Conservation (phyloP, 1,140 invertebrate genomes). For the Onthophagus taurus region DNA sequence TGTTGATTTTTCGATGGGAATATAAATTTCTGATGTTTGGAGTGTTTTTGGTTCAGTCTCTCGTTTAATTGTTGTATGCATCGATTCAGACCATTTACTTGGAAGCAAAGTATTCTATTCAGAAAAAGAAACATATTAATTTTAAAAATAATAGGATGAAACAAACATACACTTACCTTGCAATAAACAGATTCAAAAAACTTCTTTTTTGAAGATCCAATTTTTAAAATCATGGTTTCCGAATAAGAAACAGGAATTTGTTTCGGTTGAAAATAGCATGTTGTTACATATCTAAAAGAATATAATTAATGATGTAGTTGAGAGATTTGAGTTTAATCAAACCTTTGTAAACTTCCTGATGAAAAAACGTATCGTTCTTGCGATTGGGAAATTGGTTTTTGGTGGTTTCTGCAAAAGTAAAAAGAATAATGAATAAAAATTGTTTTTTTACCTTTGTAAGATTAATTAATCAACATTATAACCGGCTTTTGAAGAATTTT, state of each 20-base stretch:
- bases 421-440: not conserved
- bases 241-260: slow-evolving; percentile 17
- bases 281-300: slow-evolving; percentile 7
- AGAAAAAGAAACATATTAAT: slow-evolving; percentile 3
- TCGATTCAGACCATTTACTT: slow-evolving; percentile 6
- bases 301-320: not conserved
- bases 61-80: slow-evolving; percentile 8
- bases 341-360: not conserved
- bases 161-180: slow-evolving; percentile 12
- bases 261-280: slow-evolving; percentile 10
- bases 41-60: not conserved
- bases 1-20: not conserved
- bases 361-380: not conserved
- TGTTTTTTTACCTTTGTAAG: not conserved
- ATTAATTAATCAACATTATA: not conserved
- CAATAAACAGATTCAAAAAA: slow-evolving; percentile 16
- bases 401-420: not conserved
- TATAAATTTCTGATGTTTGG: not conserved
- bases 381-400: not conserved
- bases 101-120: slow-evolving; percentile 11
- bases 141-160: not conserved
- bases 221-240: slow-evolving; percentile 14
- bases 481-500: not conserved
- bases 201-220: slow-evolving; percentile 13
- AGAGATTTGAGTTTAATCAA: not conserved